Evolutionary conservation across 2,888 invertebrate species (phyloP), one percentile per base, ranked within the genome.

Genomic region (Oscheius sp.): DNA sequence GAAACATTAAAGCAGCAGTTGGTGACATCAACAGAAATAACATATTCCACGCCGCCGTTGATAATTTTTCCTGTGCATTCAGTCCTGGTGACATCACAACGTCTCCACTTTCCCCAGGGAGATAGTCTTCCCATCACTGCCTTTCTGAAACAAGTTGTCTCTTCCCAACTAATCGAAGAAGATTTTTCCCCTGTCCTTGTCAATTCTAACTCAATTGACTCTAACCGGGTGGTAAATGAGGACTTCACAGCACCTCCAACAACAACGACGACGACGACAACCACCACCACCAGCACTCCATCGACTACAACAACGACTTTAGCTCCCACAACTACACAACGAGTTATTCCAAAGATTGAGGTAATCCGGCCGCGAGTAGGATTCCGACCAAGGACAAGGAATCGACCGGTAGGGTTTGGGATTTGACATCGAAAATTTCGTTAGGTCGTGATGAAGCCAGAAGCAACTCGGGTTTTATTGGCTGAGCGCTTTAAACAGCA

Each of bases 261-360:
- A 37, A 37, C 37, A 37, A 37, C 37, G 37, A 65, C 69, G 5
- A 31, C 69, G 6, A 66, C 70, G 5, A 48, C 70, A 15, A 61
- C 72, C 3, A 69, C 70, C 5, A 45, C 70, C 1, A 55, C 71
- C 15, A 48, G 46, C 5, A 65, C 71, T 12, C 65, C 76, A 15
- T 64, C 71, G 12, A 37, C 68, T 10, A 23, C 71, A 20, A 50
- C 58, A n/a, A 65, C 50, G 12, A 34, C 68, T 2, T 66, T 70
- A 12, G 2, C 70, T 0, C 23, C 39, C 12, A 17, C 66, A 20
- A 65, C 69, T 25, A 53, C 55, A n/a, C 23, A 46, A 10, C 31
- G 45, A 20, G 39, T 17, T 5, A 12, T 63, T 34, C 27, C 52
- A 10, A n/a, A 23, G 34, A 34, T 55, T 3, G 45, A 61, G 27